These are phyloP conservation scores for Podarcis cretensis DNA, from an alignment of 2,113 vertebrate genomes.

Conservation along the genomic window DNA sequence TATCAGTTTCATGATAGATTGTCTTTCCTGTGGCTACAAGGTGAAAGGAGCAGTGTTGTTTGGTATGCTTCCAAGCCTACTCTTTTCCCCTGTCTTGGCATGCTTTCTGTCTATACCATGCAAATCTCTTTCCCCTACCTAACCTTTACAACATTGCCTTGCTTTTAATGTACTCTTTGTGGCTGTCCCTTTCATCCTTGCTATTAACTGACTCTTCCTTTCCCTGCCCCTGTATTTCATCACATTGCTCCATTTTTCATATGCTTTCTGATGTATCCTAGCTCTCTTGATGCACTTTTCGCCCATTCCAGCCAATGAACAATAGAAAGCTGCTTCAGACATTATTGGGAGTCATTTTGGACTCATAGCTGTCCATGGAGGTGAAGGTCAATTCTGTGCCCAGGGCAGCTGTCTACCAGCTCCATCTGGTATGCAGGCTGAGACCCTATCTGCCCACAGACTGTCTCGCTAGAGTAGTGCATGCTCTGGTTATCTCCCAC, in stretches of 20 bases:
- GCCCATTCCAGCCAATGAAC: not conserved
- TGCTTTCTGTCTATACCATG: slow-evolving; percentile 31
- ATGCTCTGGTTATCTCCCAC: no score
- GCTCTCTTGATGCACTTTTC: not conserved
- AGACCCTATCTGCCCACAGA: no score
- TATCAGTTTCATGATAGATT: slow-evolving; percentile 40
- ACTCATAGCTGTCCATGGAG: no score
- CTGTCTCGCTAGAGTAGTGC: no score
- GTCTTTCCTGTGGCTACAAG: slow-evolving; percentile 45
- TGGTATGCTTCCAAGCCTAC: slow-evolving; percentile 53
- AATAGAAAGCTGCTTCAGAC: not conserved
- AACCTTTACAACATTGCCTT: not conserved
- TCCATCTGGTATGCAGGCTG: no score
- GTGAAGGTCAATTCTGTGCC: no score
- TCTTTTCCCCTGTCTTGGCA: slow-evolving; percentile 48
- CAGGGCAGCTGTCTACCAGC: no score
- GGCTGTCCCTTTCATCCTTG: no score
- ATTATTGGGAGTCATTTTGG: not conserved
- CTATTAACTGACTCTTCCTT: no score
- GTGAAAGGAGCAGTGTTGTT: slow-evolving; percentile 64
- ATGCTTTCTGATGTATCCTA: not conserved
- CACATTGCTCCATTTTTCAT: not conserved
- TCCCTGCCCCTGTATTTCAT: not conserved
- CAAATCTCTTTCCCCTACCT: not conserved
- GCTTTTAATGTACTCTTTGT: not conserved